A percentile compares a stretch with the other conserved stretches of the same genome.
Conservation (phyloP, 53 echinoderm and acorn worm genomes). For the Henricia sp. region DNA sequence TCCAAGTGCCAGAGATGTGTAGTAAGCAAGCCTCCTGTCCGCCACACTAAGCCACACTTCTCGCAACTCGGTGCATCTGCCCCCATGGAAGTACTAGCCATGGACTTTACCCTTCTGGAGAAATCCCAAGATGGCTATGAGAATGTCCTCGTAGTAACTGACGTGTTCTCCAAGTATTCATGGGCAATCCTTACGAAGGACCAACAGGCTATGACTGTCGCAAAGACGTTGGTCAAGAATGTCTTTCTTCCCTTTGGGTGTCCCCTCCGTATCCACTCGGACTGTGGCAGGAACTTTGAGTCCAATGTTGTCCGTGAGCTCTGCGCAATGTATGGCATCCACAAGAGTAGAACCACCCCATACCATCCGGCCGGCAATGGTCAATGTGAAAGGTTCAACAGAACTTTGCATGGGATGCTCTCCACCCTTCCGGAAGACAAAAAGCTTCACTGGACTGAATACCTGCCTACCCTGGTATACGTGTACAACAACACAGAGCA, state of each 20-base stretch:
- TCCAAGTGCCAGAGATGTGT: conserved; percentile 12
- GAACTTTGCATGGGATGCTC: conserved; percentile 18
- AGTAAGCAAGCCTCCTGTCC: conserved; percentile 30
- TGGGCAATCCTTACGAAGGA: conserved; percentile 34
- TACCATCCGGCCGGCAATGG: too few relatives aligned
- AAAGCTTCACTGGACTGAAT: conserved; percentile 12
- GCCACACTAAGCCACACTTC: conserved; percentile 2
- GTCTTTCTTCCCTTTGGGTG: conserved; percentile 20
- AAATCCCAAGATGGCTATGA: conserved; percentile 9
- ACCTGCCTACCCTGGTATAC: conserved; percentile 16
- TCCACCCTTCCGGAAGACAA: conserved; percentile 10
- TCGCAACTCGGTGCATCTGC: conserved; percentile 13
- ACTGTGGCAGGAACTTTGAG: conserved; percentile 15
- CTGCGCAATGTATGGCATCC: conserved; percentile 17
- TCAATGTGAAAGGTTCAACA: too few relatives aligned
- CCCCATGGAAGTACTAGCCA: conserved; percentile 34
- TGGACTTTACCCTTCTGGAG: conserved; percentile 37
- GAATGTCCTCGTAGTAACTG: conserved; percentile 14
- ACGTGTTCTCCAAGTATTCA: conserved; percentile 26
- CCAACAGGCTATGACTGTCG: conserved; percentile 12
- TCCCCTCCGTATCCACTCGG: neutral
- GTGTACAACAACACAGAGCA: conserved; percentile 11
- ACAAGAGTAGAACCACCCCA: conserved; percentile 8
- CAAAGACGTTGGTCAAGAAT: conserved; percentile 10
- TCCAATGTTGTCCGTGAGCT: conserved; percentile 26